These are phyloP conservation scores for Ibycter americanus DNA, from an alignment of 2,797 vertebrate species.

Conservation along the genomic window DNA sequence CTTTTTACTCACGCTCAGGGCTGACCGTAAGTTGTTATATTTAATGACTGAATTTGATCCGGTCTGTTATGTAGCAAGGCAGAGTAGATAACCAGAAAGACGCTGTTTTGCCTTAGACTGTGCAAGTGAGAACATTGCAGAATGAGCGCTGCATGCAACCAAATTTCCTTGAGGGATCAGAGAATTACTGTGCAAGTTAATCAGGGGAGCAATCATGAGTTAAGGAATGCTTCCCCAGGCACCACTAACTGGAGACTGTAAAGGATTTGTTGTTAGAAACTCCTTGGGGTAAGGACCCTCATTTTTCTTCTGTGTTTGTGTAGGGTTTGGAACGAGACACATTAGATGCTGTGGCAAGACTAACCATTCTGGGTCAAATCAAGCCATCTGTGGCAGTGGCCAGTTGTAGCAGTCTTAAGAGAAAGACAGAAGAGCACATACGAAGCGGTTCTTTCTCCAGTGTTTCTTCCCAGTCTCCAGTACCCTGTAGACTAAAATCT, in stretches of 20 bases:
- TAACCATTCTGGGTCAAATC: not conserved
- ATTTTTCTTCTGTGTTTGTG: not conserved
- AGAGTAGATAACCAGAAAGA: not conserved
- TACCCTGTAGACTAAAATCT: not conserved
- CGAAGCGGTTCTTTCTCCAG: not conserved
- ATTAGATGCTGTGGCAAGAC: not conserved
- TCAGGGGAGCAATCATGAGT: not conserved
- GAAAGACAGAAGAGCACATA: not conserved
- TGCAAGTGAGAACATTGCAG: not conserved
- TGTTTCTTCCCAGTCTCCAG: not conserved
- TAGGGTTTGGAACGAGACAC: not conserved
- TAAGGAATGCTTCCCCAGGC: constrained; percentile 15
- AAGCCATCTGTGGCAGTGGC: not conserved
- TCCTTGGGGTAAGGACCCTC: not conserved
- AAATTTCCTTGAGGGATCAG: not conserved
- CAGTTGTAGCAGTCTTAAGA: not conserved
- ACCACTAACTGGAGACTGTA: not conserved
- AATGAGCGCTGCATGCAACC: not conserved
- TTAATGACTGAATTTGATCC: not conserved
- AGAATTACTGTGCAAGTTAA: not conserved
- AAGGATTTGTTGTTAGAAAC: constrained; percentile 4
- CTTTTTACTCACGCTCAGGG: not conserved
- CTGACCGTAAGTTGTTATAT: not conserved
- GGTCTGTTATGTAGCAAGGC: not conserved
- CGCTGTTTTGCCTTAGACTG: not conserved